Base-by-base conservation (phyloP, 2,888 invertebrate species). In the Hirtodrosophila histrioides region DNA sequence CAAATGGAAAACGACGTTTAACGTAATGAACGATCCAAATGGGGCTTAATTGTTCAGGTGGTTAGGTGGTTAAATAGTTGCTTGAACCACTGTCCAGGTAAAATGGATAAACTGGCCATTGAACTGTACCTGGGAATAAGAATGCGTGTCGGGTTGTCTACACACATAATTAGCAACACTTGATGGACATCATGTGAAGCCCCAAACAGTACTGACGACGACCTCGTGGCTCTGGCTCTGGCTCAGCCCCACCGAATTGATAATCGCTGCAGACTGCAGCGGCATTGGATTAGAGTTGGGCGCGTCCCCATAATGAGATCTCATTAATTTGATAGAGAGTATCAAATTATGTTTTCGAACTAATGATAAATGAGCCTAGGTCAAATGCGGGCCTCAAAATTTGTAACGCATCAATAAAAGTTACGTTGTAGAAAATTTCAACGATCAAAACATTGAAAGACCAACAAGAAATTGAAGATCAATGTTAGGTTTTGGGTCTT, bases 31-130 rank as follows among this genome's bases (percentile, higher is more conserved):
- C 35, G 68, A 51, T 35, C 57, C 75, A 75, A 80, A 77, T 65
- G 65, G 45, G 33, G 67, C 49, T 65, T 73, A 70, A 81, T 84
- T 81, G 68, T 76, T 77, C 77, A 79, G 79, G 50, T 81, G 68
- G 46, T 49, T 17, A 17, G 17, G 17, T 17, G 17, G 17, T 17
- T n/a, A n/a, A n/a, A n/a, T n/a, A n/a, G n/a, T n/a, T 17, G 17
- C 17, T 17, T 17, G 17, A 17, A 17, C 17, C 1, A 2, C 17
- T 27, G 29, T 50, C 0, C 6, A 37, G 36, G 5, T 5, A 5
- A 27, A 5, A 27, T 51, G 31, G n/a, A 44, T 51, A 12, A 49
- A 43, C 58, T 70, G 43, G 54, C 24, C 62, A 49, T 54, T 68
- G 49, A 67, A 67, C 60, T 48, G 35, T 9, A 24, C 6, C 29